phyloP scores from a whole-genome alignment of 2,113 vertebrate species.

The Gulo gulo region DNA sequence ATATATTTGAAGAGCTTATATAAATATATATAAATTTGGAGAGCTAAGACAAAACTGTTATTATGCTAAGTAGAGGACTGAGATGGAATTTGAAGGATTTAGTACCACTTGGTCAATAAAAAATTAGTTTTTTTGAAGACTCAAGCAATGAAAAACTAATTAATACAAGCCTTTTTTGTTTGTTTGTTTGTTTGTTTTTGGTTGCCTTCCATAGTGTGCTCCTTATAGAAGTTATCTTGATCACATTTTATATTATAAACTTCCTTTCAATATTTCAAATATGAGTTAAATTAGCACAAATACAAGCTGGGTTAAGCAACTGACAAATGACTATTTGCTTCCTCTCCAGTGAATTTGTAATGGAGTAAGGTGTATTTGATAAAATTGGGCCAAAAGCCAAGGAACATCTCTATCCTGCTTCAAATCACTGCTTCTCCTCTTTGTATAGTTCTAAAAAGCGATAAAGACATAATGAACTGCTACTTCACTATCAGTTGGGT shows the following conservation, averaged over 20 bases:
- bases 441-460: not conserved
- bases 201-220: not conserved
- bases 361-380: not conserved
- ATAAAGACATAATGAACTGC: not conserved
- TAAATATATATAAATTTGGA: not conserved
- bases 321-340: not conserved
- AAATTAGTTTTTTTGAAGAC: not conserved
- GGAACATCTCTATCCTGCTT: not conserved
- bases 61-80: not conserved
- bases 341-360: not conserved
- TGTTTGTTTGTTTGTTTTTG: not conserved
- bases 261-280: not conserved
- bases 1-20: not conserved
- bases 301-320: not conserved
- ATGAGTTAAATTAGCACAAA: not conserved
- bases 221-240: not conserved
- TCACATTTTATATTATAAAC: not conserved
- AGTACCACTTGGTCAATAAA: not conserved
- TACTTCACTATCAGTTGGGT: not conserved
- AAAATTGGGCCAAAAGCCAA: not conserved
- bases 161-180: not conserved
- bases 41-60: not conserved
- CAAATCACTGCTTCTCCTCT: not conserved
- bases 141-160: not conserved
- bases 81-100: constrained; percentile 9